Percentiles rank a stretch among this genome's conserved stretches.
phyloP scores from a whole-genome alignment of 2,888 invertebrate species.

The Empis stercorea region DNA sequence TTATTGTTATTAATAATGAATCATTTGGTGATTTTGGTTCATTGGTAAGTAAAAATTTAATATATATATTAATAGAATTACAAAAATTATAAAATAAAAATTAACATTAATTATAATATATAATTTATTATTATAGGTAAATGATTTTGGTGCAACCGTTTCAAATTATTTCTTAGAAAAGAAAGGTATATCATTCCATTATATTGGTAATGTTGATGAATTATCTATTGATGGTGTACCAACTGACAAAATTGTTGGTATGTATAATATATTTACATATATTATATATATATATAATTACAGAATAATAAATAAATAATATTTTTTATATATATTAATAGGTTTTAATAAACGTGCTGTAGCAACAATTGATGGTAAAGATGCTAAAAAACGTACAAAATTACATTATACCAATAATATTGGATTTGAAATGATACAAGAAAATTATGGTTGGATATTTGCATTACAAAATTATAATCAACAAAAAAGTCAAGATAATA shows the following conservation, averaged over 20 bases:
- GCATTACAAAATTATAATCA: constrained; percentile 27
- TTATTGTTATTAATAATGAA: constrained; percentile 51
- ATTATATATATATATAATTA: background rate
- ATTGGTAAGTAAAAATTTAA: constrained; percentile 35
- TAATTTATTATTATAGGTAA: constrained; percentile 17
- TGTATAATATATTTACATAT: no score
- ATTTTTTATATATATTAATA: constrained; percentile 16
- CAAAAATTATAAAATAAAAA: no score
- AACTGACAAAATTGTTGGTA: constrained; percentile 31
- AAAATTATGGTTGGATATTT: constrained; percentile 32
- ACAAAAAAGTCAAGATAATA: constrained; percentile 20
- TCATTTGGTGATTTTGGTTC: constrained; percentile 44
- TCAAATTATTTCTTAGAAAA: constrained; percentile 37
- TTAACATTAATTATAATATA: no score
- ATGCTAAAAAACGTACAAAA: constrained; percentile 43
- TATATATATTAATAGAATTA: background rate
- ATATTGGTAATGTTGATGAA: constrained; percentile 46
- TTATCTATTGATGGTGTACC: constrained; percentile 39
- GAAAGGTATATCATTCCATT: constrained; percentile 46
- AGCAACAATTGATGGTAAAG: constrained; percentile 49
- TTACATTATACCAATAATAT: constrained; percentile 43
- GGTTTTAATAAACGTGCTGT: constrained; percentile 51
- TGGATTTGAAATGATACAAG: constrained; percentile 53
- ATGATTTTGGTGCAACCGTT: constrained; percentile 22
- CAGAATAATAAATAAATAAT: background rate